These are phyloP conservation scores for Alsophila aescularia DNA, from an alignment of 2,888 invertebrate species.

Conservation along the genomic window DNA sequence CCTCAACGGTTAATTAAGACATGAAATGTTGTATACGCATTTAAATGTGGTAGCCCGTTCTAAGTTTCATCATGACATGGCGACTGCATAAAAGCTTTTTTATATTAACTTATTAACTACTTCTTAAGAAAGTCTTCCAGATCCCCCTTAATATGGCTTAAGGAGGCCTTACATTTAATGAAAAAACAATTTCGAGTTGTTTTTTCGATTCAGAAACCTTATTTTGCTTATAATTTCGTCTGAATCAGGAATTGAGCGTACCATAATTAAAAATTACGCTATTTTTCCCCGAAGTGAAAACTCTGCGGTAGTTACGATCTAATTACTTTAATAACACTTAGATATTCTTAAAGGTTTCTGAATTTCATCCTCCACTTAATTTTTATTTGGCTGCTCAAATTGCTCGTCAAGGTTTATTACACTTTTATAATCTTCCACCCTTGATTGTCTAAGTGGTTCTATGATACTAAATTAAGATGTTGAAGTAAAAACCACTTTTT, in stretches of 20 bases:
- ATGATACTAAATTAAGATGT: not conserved
- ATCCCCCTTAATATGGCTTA: too few relatives aligned
- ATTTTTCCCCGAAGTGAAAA: not conserved
- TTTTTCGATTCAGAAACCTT: too few relatives aligned
- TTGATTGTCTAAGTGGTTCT: slow-evolving; percentile 1
- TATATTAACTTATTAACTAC: too few relatives aligned
- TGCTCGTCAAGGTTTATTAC: slow-evolving; percentile 11
- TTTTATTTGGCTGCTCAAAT: slow-evolving; percentile 10
- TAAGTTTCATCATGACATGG: too few relatives aligned
- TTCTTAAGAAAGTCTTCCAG: too few relatives aligned
- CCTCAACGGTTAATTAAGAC: too few relatives aligned
- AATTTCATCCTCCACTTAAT: slow-evolving; percentile 10
- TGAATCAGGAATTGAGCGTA: not conserved
- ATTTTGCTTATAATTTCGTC: too few relatives aligned
- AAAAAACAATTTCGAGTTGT: too few relatives aligned
- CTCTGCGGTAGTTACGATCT: slow-evolving; percentile 1
- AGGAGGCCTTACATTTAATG: too few relatives aligned
- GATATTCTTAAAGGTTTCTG: slow-evolving; percentile 3
- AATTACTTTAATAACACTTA: slow-evolving; percentile 16
- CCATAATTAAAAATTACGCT: not conserved
- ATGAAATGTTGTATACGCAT: too few relatives aligned
- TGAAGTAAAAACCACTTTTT: not conserved
- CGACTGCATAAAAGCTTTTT: too few relatives aligned
- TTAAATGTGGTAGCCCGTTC: too few relatives aligned
- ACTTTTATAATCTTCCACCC: slow-evolving; percentile 8